These are phyloP conservation scores for Carcharodon carcharias DNA, from an alignment of 2,797 vertebrate genomes.

Conservation along the genomic window DNA sequence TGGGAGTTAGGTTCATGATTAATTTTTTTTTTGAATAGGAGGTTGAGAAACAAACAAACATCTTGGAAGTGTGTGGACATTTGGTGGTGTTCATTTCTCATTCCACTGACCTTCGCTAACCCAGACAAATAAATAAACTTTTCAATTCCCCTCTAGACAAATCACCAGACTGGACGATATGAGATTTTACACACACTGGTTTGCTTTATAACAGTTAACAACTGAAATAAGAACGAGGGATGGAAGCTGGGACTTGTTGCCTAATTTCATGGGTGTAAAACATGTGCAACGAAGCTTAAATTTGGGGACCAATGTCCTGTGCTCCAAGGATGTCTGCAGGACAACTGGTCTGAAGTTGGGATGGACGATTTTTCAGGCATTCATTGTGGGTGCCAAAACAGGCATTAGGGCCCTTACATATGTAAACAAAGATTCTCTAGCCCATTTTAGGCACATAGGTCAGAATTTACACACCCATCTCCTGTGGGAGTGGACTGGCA, in stretches of 20 bases:
- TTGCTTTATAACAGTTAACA: not conserved
- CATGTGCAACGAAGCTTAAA: not conserved
- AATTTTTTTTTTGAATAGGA: not conserved
- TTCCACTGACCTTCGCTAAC: not conserved
- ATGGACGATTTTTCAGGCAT: not conserved
- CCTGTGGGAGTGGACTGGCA: no score
- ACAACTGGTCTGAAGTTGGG: not conserved
- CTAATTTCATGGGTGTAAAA: not conserved
- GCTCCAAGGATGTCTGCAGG: not conserved
- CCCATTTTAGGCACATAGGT: no score
- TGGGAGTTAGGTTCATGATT: not conserved
- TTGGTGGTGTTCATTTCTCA: not conserved
- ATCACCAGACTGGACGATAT: not conserved
- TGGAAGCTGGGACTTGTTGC: not conserved
- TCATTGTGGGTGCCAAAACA: not conserved
- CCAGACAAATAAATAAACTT: conserved; percentile 31
- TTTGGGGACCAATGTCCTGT: not conserved
- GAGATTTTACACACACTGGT: not conserved
- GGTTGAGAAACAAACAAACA: not conserved
- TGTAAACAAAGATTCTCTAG: not conserved
- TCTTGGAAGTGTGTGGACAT: not conserved
- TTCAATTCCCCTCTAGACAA: conserved; percentile 13
- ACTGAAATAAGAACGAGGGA: not conserved
- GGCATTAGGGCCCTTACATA: not conserved
- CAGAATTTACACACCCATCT: no score